These are phyloP conservation scores for Micronycteris hirsuta DNA, from an alignment of 2,113 vertebrate genomes.

Conservation along the genomic window DNA sequence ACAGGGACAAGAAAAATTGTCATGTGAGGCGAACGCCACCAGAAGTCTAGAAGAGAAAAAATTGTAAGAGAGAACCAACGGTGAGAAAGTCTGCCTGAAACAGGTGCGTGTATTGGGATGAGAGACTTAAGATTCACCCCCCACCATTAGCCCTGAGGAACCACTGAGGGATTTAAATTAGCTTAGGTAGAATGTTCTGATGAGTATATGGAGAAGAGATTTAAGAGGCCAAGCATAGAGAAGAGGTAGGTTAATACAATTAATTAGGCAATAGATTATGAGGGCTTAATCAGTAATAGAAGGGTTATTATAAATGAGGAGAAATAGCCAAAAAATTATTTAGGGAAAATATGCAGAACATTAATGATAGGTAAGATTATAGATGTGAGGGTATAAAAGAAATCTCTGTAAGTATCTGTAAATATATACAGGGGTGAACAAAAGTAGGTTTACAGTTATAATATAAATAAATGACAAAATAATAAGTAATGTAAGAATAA, in stretches of 20 bases:
- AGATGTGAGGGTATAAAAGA: neutral
- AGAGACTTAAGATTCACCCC: neutral
- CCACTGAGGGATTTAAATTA: neutral
- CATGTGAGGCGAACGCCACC: fast-evolving
- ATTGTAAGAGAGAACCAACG: neutral
- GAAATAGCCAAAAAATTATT: neutral
- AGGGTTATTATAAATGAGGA: neutral
- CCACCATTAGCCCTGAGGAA: neutral
- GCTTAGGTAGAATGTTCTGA: neutral
- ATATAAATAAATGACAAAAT: neutral
- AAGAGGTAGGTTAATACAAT: neutral
- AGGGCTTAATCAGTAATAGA: neutral
- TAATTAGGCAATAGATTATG: neutral
- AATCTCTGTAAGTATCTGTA: neutral
- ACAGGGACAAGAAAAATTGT: neutral
- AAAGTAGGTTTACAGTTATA: neutral
- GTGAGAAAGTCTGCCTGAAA: neutral
- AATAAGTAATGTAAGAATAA: neutral
- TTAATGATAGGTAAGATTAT: neutral
- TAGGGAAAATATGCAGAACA: neutral
- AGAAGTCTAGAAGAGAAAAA: neutral
- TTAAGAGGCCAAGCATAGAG: neutral
- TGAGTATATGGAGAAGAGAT: neutral
- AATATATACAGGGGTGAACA: neutral
- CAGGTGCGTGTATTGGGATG: neutral